Conservation (phyloP, 2,113 vertebrate genomes). For the Haemorhous mexicanus region DNA sequence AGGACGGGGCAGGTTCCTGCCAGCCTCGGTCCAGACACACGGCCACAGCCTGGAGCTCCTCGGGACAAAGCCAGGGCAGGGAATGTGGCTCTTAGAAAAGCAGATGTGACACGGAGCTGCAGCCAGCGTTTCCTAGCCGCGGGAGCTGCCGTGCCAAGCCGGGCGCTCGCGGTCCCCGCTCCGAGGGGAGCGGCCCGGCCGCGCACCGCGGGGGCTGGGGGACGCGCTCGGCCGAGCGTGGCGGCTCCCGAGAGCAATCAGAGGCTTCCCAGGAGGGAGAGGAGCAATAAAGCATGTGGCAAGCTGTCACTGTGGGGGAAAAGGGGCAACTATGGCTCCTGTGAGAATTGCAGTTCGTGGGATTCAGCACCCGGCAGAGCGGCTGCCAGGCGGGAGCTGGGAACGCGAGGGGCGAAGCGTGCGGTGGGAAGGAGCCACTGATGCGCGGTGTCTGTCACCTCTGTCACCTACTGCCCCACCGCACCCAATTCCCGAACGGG, state of each 20-base stretch:
- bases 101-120: not conserved
- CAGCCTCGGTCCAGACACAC: not conserved
- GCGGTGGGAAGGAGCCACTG: not conserved
- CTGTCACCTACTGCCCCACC: not conserved
- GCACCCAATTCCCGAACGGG: accelerated
- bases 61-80: not conserved
- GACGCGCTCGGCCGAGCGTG: not conserved
- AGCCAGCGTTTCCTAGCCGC: not conserved
- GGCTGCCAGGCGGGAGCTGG: accelerated
- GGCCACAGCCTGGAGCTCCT: not conserved
- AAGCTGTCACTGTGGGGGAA: not conserved
- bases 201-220: accelerated
- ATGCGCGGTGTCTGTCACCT: accelerated
- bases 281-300: not conserved
- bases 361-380: accelerated
- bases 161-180: not conserved
- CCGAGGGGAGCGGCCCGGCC: not conserved
- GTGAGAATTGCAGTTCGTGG: not conserved
- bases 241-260: not conserved
- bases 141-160: accelerated
- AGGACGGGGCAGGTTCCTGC: not conserved
- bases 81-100: accelerated
- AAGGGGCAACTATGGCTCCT: not conserved
- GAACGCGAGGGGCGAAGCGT: accelerated
- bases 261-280: not conserved